These are phyloP conservation scores for Sinohyriopsis cumingii DNA, from an alignment of 2,888 invertebrate species.

Conservation along the genomic window DNA sequence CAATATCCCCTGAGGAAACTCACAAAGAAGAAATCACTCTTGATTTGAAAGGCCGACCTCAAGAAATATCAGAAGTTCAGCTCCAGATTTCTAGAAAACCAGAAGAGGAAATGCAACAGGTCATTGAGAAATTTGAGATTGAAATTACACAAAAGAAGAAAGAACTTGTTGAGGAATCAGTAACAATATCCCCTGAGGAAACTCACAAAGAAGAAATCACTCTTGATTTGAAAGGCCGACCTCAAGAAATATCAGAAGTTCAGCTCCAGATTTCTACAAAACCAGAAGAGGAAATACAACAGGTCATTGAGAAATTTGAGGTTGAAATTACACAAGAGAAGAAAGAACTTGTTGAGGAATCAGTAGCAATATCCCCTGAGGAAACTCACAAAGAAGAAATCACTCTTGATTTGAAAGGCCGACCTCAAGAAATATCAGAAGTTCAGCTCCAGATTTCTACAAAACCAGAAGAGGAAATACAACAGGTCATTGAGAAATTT, in stretches of 20 bases:
- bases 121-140: slow-evolving; percentile 39
- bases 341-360: slow-evolving; percentile 25
- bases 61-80: slow-evolving; percentile 48
- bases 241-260: slow-evolving; percentile 48
- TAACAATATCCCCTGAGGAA: slow-evolving; percentile 24
- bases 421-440: slow-evolving; percentile 47
- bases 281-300: slow-evolving; percentile 38
- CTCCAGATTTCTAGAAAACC: slow-evolving; percentile 47
- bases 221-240: slow-evolving; percentile 47
- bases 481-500: slow-evolving; percentile 38
- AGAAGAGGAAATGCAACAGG: slow-evolving; percentile 37
- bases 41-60: slow-evolving; percentile 47
- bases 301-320: slow-evolving; percentile 40
- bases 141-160: slow-evolving; percentile 30
- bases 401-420: slow-evolving; percentile 45
- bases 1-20: slow-evolving; percentile 28
- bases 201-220: slow-evolving; percentile 51
- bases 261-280: slow-evolving; percentile 48
- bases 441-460: slow-evolving; percentile 52
- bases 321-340: slow-evolving; percentile 34
- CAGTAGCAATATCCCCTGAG: slow-evolving; percentile 19
- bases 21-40: slow-evolving; percentile 52
- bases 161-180: slow-evolving; percentile 26
- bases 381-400: slow-evolving; percentile 50
- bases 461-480: slow-evolving; percentile 36